Evolutionary conservation across 2,113 vertebrate genomes (phyloP), one percentile per base, ranked within the genome.

Genomic region (Lasiurus borealis): DNA sequence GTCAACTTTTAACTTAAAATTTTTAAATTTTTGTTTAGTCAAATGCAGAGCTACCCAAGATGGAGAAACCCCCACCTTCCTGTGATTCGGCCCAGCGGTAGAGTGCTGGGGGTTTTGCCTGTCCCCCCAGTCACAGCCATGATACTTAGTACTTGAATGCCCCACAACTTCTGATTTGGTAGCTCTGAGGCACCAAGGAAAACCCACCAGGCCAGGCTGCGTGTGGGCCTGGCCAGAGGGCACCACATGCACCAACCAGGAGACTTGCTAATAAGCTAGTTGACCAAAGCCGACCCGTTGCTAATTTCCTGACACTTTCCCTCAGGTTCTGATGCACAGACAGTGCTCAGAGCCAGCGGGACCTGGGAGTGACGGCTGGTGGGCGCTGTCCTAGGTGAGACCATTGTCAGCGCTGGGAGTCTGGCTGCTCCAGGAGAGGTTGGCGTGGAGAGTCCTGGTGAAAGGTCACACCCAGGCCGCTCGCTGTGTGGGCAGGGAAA

Each of bases 1-100:
- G 71, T 59, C 95, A 57, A 85, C 78, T 93, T 96, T 85, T 97
- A 94, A 96, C 40, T 97, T 93, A 91, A 83, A 29, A n/a, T 62
- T 69, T 72, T 82, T 87, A 27, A 48, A 87, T 34, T 89, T 93
- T 71, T 89, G 87, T 80, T 92, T 84, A 73, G 77, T 95, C 50
- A 68, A 76, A 62, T 31, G 5, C 50, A 54, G n/a, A 87, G n/a
- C 64, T 62, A 27, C 16, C 48, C n/a, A 11, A 87, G 34, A 52
- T 62, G 16, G 78, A 71, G 40, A 52, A 40, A 36, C 52, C 80
- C 50, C 8, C 0, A 0, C 10, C 27, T 34, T 7, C 21, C 29
- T 31, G 0, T 5, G 0, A 27, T 21, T 18, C 27, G 54, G 29
- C 44, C 13, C 8, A 73, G 48, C 71, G 46, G 8, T 36, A 86